Conservation (phyloP, 2,113 vertebrate species). For the Potamarius usumacintae region DNA sequence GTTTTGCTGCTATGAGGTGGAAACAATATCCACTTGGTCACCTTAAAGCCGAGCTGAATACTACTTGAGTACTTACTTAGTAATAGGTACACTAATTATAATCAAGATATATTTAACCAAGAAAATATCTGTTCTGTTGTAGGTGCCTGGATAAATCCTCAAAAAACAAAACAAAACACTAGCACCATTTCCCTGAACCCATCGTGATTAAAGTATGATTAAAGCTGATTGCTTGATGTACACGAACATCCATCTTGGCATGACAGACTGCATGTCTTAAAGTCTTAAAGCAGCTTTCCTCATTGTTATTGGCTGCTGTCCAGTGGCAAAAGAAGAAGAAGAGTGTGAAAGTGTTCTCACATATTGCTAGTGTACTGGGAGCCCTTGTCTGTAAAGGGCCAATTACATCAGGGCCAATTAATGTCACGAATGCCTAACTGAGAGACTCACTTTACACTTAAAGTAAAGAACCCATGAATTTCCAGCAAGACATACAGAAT, state of each 20-base stretch:
- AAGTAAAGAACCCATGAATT: conserved; percentile 59
- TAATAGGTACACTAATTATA: neutral
- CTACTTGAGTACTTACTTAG: neutral
- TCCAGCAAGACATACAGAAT: conserved; percentile 37
- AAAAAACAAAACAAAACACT: neutral
- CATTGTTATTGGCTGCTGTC: conserved; percentile 58
- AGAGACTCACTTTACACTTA: conserved; percentile 69
- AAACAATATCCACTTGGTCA: neutral
- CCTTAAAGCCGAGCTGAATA: neutral
- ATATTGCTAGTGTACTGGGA: conserved; percentile 51
- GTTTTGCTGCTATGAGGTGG: neutral
- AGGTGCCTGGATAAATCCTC: neutral
- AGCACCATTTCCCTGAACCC: neutral
- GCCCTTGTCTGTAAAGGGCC: conserved; percentile 67
- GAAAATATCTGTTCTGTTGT: neutral
- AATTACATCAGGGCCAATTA: conserved; percentile 71
- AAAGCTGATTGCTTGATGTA: conserved; percentile 52
- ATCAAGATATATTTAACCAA: neutral
- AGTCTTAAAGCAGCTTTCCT: conserved; percentile 55
- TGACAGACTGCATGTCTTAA: conserved; percentile 47
- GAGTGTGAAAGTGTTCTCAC: conserved; percentile 41
- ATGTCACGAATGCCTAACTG: conserved; percentile 69
- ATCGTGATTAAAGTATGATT: conserved; percentile 38
- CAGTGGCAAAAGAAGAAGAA: conserved; percentile 49
- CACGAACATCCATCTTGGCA: conserved; percentile 37